A percentile compares a stretch with the other conserved stretches of the same genome.
These are phyloP conservation scores for Bubo blakistoni DNA, from an alignment of 2,113 vertebrate species.

Conservation along the genomic window DNA sequence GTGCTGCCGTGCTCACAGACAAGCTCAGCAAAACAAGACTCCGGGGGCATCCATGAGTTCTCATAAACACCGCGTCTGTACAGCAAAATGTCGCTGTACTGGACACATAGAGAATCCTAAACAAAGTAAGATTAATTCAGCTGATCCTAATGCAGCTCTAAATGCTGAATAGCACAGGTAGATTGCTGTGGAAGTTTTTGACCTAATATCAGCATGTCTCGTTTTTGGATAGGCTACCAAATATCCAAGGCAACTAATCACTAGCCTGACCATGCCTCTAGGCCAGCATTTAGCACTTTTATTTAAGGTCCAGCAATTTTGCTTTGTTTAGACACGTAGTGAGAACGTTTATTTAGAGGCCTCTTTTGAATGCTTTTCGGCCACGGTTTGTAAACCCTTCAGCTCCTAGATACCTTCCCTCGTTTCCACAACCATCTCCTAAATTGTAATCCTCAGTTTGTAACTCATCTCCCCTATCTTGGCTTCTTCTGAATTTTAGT, in stretches of 20 bases:
- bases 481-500: neutral
- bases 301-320: conserved; percentile 52
- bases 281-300: conserved; percentile 31
- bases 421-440: neutral
- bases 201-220: neutral
- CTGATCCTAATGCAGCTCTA: neutral
- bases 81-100: neutral
- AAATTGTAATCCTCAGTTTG: neutral
- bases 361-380: neutral
- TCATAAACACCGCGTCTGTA: neutral
- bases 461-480: neutral
- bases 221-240: neutral
- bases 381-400: neutral
- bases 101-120: neutral
- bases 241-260: conserved; percentile 41
- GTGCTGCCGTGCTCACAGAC: neutral
- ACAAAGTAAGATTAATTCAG: neutral
- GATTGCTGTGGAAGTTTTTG: neutral
- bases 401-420: neutral
- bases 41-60: neutral
- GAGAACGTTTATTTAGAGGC: conserved; percentile 17
- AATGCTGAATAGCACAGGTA: neutral
- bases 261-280: conserved; percentile 4
- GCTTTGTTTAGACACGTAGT: conserved; percentile 23
- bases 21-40: conserved; percentile 2